Base-by-base conservation (phyloP, 2,797 vertebrate genomes). In the Coregonus ussuriensis region DNA sequence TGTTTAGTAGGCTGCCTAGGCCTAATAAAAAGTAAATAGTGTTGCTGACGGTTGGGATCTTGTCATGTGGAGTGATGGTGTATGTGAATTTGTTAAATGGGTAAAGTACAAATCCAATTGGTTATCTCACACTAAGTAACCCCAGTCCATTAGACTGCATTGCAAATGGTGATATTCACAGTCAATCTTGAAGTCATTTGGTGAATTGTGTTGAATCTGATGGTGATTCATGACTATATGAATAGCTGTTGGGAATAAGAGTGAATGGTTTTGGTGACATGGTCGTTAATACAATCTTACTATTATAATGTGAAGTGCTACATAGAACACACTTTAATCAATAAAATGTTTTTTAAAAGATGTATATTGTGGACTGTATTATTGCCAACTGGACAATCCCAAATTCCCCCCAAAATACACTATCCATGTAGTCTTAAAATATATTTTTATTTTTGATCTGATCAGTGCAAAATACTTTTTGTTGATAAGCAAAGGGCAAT, bases 291-390 rank as follows among this genome's bases (percentile, higher is more conserved):
- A 86, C 83, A 84, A 84, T 89, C 85, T 87, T 85, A 78, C 90
- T 85, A 88, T 92, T 86, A 90, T 92, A 78, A 72, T 79, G 67
- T 82, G 84, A 88, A 86, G 87, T 90, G 86, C 83, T 82, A 90
- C 85, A 81, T 84, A 81, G 77, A 83, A 85, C 79, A 83, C 79
- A 83, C 82, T 47, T 11, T 47, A 47, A 47, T 47, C 41, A 47
- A 47, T 47, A 47, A 18, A 18, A 11, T 15, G 14, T 14, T 11
- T 15, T 2, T 59, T 21, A 7, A 25, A 25, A n/a, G 6, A 59
- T 59, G n/a, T 1, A 6, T 59, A 6, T 6, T 59, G n/a, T 54
- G 53, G 13, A 15, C 7, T 54, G 15, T 21, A n/a, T n/a, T 21
- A 21, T 21, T 59, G 56, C 6, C 56, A 59, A 59, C n/a, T 59